phyloP scores from a whole-genome alignment of 2,797 vertebrate species.

The Hippoglossus hippoglossus region DNA sequence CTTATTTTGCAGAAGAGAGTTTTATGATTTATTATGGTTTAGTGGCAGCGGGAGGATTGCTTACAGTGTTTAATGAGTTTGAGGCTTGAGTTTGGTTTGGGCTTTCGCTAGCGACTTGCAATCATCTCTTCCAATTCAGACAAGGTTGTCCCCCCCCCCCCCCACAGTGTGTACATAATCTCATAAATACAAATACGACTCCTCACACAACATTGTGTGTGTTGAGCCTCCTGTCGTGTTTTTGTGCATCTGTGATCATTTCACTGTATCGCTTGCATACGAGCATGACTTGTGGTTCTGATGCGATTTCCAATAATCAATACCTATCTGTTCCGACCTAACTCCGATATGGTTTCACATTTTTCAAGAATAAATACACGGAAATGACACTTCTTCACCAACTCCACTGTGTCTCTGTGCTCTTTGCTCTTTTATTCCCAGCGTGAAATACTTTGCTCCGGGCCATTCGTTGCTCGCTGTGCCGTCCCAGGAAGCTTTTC shows the following conservation, averaged over 20 bases:
- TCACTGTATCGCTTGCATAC: conserved; percentile 38
- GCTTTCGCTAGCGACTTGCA: conserved; percentile 33
- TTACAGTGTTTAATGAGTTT: conserved; percentile 28
- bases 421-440: conserved; percentile 49
- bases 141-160: neutral
- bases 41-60: conserved; percentile 9
- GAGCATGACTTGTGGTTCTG: conserved; percentile 2
- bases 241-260: conserved; percentile 28
- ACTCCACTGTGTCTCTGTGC: conserved; percentile 44
- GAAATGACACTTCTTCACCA: conserved; percentile 38
- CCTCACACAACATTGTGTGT: neutral
- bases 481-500: conserved; percentile 59
- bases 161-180: conserved; percentile 39
- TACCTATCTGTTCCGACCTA: conserved; percentile 37
- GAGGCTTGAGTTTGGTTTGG: conserved; percentile 35
- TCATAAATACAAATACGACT: conserved; percentile 33
- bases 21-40: neutral
- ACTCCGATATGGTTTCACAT: conserved; percentile 44
- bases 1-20: too few species aligned
- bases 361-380: conserved; percentile 63
- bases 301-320: conserved; percentile 25
- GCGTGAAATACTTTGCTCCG: conserved; percentile 37
- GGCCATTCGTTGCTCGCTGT: conserved; percentile 66
- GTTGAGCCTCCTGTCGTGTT: conserved; percentile 7
- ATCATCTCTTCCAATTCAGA: conserved; percentile 42